Conservation (phyloP, 2,797 vertebrate genomes). For the Aplochiton taeniatus region DNA sequence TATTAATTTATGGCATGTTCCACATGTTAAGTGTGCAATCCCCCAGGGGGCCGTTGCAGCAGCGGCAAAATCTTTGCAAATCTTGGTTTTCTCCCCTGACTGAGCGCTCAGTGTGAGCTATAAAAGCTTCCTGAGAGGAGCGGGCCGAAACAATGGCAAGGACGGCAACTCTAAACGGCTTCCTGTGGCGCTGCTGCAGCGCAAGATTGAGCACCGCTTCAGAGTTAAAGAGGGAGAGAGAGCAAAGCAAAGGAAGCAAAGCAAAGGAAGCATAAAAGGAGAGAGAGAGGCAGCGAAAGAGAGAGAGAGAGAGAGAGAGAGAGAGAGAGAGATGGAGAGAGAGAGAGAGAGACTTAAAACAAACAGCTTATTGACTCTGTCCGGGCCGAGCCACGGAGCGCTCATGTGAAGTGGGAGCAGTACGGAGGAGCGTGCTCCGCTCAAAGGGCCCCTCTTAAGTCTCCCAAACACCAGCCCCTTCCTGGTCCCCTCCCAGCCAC, state of each 20-base stretch:
- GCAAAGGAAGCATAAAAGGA: too few relatives aligned
- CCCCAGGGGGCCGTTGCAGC: constrained; percentile 63
- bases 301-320: background rate
- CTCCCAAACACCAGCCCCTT: constrained; percentile 42
- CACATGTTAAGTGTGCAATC: constrained; percentile 59
- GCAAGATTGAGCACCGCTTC: constrained; percentile 59
- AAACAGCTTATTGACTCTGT: constrained; percentile 63
- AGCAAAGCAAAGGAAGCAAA: background rate
- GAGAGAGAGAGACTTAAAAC: constrained; percentile 56
- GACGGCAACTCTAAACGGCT: constrained; percentile 63
- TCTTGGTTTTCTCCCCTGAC: constrained; percentile 65
- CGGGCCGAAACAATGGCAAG: constrained; percentile 63
- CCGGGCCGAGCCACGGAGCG: constrained; percentile 18
- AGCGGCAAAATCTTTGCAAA: constrained; percentile 63
- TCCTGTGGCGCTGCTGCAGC: constrained; percentile 65
- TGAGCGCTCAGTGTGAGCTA: constrained; percentile 58
- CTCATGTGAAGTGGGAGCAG: constrained; percentile 48
- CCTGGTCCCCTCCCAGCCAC: constrained; percentile 48
- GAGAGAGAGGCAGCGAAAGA: background rate
- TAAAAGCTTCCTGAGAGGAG: constrained; percentile 68
- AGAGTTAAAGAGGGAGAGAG: constrained; percentile 36
- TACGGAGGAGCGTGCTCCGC: constrained; percentile 51
- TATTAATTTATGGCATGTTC: constrained; percentile 68
- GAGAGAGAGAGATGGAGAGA: background rate
- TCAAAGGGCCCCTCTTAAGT: constrained; percentile 53